Evolutionary conservation across 2,888 invertebrate genomes (phyloP).

Genomic region (Macrophya alboannulata): DNA sequence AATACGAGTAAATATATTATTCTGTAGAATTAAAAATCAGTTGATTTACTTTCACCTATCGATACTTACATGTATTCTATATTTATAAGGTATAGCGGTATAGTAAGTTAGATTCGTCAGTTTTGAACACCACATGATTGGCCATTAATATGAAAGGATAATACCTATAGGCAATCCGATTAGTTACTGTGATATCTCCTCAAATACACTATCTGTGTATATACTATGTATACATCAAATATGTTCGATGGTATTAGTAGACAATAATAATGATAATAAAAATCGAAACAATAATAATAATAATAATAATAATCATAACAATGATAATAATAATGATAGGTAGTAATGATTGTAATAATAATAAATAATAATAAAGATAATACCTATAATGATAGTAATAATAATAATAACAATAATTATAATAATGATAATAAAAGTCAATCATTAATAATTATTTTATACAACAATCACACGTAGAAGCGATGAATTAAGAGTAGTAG

Average conservation of each 20-base stretch:
- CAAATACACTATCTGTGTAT: neutral
- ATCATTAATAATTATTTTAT: conserved; percentile 74
- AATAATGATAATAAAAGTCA: conserved; percentile 67
- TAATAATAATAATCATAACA: conserved; percentile 67
- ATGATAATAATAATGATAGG: conserved; percentile 62
- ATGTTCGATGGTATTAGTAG: conserved; percentile 21
- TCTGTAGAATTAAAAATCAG: conserved; percentile 64
- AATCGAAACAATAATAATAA: conserved; percentile 63
- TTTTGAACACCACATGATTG: no score
- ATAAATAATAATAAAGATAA: conserved; percentile 59
- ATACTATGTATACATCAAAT: neutral
- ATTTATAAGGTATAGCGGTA: no score
- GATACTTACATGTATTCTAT: no score
- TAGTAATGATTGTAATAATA: conserved; percentile 59
- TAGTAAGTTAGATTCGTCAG: no score
- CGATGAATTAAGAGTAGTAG: conserved; percentile 79
- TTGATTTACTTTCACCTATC: neutral
- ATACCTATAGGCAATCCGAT: neutral
- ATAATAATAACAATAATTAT: conserved; percentile 61
- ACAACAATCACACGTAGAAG: conserved; percentile 80
- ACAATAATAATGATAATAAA: conserved; percentile 48
- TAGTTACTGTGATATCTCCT: neutral
- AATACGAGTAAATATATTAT: conserved; percentile 62
- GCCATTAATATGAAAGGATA: no score
- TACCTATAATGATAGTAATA: conserved; percentile 61